Evolutionary conservation across 30 jellyfish, hydroid and myxozoan genomes (phyloP).

Genomic region (Aurelia aurita complex sp. Pacific): DNA sequence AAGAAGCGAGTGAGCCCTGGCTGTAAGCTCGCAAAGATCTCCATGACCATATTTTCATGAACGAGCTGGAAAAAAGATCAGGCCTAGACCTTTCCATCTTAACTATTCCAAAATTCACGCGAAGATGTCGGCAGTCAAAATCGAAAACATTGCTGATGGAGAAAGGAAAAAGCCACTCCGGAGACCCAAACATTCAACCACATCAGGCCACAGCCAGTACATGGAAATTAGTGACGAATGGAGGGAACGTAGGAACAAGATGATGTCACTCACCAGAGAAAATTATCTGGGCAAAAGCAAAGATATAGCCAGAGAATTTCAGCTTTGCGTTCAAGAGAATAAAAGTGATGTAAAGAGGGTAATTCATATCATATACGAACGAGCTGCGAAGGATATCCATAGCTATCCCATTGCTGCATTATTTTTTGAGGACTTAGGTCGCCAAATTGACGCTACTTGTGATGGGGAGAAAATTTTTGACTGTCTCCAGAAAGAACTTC

Average conservation of each 20-base stretch:
- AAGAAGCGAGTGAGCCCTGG: too few species aligned
- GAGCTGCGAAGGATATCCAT: conserved; percentile 49
- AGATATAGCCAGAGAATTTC: conserved; percentile 18
- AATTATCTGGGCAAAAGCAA: conserved; percentile 30
- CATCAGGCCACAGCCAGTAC: conserved; percentile 12
- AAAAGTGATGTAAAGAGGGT: conserved; percentile 18
- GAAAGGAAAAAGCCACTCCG: neutral
- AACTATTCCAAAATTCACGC: too few species aligned
- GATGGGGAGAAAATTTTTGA: conserved; percentile 45
- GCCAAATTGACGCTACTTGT: neutral
- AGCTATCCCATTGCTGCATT: conserved; percentile 72
- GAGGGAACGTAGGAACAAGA: conserved; percentile 32
- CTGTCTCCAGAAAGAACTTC: conserved; percentile 55
- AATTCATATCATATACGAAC: conserved; percentile 36
- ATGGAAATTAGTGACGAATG: conserved; percentile 5
- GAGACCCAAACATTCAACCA: neutral
- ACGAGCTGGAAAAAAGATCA: too few species aligned
- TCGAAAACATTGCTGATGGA: neutral
- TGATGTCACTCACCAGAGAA: conserved; percentile 11
- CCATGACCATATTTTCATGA: too few species aligned
- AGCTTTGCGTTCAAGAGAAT: conserved; percentile 19
- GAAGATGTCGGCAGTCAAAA: too few species aligned
- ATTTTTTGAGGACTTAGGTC: conserved; percentile 69
- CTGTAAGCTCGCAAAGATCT: too few species aligned
- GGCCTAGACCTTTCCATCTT: too few species aligned